A percentile compares a stretch with the other conserved stretches of the same genome.
These are phyloP conservation scores for Rhyacichthys aspro DNA, from an alignment of 2,797 vertebrate species.

Conservation along the genomic window DNA sequence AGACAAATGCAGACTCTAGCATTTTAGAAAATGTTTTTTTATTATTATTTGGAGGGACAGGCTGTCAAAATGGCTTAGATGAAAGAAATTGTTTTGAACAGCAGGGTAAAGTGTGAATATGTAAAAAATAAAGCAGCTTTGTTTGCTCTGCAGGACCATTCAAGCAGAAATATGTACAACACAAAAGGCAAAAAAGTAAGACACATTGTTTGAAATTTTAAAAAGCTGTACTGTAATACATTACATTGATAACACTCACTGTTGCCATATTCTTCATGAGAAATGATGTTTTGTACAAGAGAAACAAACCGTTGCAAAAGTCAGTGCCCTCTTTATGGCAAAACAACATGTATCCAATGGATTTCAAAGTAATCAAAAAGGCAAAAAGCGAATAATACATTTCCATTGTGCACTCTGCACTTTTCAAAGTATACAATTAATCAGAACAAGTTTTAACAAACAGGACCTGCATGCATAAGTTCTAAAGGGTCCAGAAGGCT, in stretches of 20 bases:
- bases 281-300: constrained; percentile 82
- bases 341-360: constrained; percentile 79
- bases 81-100: constrained; percentile 90
- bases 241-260: constrained; percentile 91
- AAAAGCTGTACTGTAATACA: constrained; percentile 86
- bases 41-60: constrained; percentile 91
- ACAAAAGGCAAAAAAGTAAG: constrained; percentile 89
- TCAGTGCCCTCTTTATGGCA: constrained; percentile 75
- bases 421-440: constrained; percentile 80
- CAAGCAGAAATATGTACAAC: constrained; percentile 92
- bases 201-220: constrained; percentile 81
- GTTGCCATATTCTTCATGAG: constrained; percentile 80
- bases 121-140: constrained; percentile 90
- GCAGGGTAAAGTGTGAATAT: constrained; percentile 85
- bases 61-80: constrained; percentile 92
- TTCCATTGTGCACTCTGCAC: constrained; percentile 78
- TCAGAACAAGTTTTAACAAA: constrained; percentile 80
- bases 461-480: constrained; percentile 80
- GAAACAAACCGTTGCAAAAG: constrained; percentile 78
- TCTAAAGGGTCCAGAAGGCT: constrained; percentile 73
- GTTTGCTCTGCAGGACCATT: constrained; percentile 89
- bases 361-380: constrained; percentile 78
- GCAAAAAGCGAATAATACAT: constrained; percentile 82
- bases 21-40: constrained; percentile 77
- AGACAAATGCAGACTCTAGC: constrained; percentile 29